Conservation (phyloP, 2,888 invertebrate genomes). For the Trichacis sp. region DNA sequence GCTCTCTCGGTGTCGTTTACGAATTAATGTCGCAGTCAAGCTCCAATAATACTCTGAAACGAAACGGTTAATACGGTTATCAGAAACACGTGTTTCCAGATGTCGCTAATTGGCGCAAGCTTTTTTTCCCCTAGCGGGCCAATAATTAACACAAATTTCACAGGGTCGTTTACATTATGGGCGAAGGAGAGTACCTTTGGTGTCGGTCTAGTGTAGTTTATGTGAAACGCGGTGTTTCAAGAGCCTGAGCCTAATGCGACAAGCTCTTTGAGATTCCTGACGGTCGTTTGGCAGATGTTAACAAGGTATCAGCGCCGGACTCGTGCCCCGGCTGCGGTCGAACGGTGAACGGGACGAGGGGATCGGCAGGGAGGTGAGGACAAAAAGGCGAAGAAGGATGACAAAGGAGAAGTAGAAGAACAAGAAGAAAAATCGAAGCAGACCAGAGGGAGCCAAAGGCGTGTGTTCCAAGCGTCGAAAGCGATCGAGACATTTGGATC, state of each 20-base stretch:
- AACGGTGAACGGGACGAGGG: conserved; percentile 42
- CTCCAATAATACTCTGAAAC: no score
- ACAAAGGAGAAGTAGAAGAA: conserved; percentile 46
- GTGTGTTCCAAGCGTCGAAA: conserved; percentile 9
- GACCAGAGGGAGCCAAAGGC: conserved; percentile 38
- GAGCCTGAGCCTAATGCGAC: conserved; percentile 59
- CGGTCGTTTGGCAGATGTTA: conserved; percentile 65
- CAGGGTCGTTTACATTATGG: conserved; percentile 18
- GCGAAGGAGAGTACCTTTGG: conserved; percentile 28
- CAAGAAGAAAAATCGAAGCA: conserved; percentile 38
- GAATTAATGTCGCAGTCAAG: no score
- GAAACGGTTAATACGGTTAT: not conserved
- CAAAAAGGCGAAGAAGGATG: conserved; percentile 39
- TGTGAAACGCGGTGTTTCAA: conserved; percentile 34
- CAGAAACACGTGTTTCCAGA: conserved; percentile 2
- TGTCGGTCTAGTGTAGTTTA: conserved; percentile 31
- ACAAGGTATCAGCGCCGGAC: conserved; percentile 65
- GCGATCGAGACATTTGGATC: not conserved
- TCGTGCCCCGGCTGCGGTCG: conserved; percentile 59
- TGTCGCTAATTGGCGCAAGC: not conserved
- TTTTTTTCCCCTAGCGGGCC: not conserved
- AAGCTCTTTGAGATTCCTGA: conserved; percentile 66
- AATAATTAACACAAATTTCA: conserved; percentile 14
- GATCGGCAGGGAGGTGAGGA: conserved; percentile 40
- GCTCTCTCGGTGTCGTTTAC: no score